phyloP scores from a whole-genome alignment of 64 coral and sea anemone genomes.

The Acropora tenuis region DNA sequence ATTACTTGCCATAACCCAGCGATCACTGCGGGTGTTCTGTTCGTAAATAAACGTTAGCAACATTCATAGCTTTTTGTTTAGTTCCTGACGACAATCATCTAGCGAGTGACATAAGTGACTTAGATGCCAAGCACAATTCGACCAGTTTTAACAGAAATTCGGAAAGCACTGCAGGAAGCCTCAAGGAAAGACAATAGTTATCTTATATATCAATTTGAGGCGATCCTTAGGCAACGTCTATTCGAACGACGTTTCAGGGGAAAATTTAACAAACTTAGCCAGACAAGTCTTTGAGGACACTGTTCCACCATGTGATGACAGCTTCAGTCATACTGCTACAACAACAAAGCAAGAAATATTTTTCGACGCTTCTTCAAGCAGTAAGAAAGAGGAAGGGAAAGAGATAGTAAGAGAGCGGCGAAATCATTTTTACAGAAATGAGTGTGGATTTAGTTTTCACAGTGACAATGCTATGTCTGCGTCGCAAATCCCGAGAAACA shows the following conservation, averaged over 20 bases:
- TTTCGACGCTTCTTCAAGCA: background rate
- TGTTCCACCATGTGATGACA: background rate
- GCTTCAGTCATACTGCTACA: background rate
- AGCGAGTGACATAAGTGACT: no score
- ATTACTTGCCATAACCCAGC: no score
- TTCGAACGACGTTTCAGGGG: background rate
- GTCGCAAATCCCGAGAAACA: background rate
- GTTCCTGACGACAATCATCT: no score
- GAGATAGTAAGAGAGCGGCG: background rate
- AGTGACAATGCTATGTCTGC: background rate
- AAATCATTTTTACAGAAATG: background rate
- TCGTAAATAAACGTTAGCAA: no score
- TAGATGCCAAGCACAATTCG: no score
- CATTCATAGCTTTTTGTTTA: no score
- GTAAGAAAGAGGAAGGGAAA: background rate
- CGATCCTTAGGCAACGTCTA: background rate
- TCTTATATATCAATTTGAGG: constrained; percentile 19
- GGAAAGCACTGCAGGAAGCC: background rate
- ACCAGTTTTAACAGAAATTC: no score
- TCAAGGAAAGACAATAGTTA: background rate
- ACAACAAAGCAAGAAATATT: background rate
- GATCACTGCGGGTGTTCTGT: no score
- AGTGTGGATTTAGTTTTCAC: background rate
- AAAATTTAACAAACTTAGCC: background rate
- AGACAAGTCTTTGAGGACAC: no score